Percentiles rank a stretch among this genome's conserved stretches.
Evolutionary conservation across 2,113 vertebrate genomes (phyloP).

Genomic region (Bufo bufo): DNA sequence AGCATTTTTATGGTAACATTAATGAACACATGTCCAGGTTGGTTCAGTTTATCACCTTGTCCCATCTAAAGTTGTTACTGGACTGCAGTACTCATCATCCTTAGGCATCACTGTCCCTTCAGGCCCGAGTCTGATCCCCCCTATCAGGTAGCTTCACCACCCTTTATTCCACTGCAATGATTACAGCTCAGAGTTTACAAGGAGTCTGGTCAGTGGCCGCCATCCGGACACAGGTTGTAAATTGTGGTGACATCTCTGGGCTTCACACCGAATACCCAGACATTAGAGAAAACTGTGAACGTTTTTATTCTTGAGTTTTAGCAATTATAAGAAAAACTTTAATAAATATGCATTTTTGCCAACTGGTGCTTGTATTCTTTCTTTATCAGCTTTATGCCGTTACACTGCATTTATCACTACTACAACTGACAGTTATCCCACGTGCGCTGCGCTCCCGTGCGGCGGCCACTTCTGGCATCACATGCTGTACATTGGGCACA

Average conservation of each 20-base stretch:
- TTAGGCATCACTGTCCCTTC: not conserved
- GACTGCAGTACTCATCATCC: not conserved
- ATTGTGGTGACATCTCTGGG: slow-evolving; percentile 7
- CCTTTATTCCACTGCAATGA: not conserved
- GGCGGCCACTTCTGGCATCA: no score
- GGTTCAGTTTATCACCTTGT: not conserved
- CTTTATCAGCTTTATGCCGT: not conserved
- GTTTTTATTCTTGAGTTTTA: slow-evolving; percentile 69
- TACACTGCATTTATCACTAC: not conserved
- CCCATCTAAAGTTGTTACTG: not conserved
- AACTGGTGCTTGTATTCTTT: slow-evolving; percentile 49
- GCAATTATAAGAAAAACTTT: slow-evolving; percentile 67
- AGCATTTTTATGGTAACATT: no score
- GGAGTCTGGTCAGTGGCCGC: not conserved
- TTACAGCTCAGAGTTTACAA: not conserved
- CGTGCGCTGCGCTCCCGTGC: no score
- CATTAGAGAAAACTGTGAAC: slow-evolving; percentile 68
- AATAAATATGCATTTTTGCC: slow-evolving; percentile 73
- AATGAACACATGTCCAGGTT: not conserved
- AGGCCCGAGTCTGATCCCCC: no score
- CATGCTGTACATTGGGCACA: no score
- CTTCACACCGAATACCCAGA: slow-evolving; percentile 51
- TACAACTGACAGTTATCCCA: not conserved
- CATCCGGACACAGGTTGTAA: not conserved
- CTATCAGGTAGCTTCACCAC: no score